Base-by-base conservation (phyloP, 2,888 invertebrate species). In the Thelaira solivaga region DNA sequence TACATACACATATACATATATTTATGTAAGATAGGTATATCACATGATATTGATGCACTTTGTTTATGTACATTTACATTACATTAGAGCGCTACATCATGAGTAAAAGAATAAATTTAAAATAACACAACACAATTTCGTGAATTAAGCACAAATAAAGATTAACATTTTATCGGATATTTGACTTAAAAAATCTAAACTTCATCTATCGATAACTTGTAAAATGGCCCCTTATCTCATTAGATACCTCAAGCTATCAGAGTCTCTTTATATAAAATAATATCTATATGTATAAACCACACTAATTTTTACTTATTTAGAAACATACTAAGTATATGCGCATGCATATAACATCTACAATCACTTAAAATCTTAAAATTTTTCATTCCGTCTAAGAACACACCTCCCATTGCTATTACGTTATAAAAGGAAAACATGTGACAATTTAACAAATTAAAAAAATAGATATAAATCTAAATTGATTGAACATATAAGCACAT, bases 391-490 rank as follows among this genome's bases (percentile, higher is more conserved):
- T 18, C 31, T 22, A 26, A 43, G 61, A 55, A 75, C 79, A 79
- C 79, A 75, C 79, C 79, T 71, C 75, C 79, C 65, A 59, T 41
- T 65, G 41, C 29, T 47, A 31, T n/a, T 31, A 36, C 36, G 36
- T 7, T 18, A 45, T 31, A 8, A 20, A 29, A 47, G 29, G 10
- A 45, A 75, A 39, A 57, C 57, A 16, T 71, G 69, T 76, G 67
- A 26, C 72, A 68, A 68, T 73, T 77, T 43, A 62, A 67, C 26
- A 57, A 43, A 51, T 62, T 62, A 55, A 22, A 31, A n/a, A 11
- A 20, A 41, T n/a, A n/a, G n/a, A 41, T 47, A 72, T 61, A 10
- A 16, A 62, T 64, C 7, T 43, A 57, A 73, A 73, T 77, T 77
- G 67, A 68, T 73, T 67, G 67, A 49, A 16, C 43, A 43, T 43